A percentile compares a stretch with the other conserved stretches of the same genome.
These are phyloP conservation scores for Nestor notabilis DNA, from an alignment of 2,113 vertebrate species.

Conservation along the genomic window DNA sequence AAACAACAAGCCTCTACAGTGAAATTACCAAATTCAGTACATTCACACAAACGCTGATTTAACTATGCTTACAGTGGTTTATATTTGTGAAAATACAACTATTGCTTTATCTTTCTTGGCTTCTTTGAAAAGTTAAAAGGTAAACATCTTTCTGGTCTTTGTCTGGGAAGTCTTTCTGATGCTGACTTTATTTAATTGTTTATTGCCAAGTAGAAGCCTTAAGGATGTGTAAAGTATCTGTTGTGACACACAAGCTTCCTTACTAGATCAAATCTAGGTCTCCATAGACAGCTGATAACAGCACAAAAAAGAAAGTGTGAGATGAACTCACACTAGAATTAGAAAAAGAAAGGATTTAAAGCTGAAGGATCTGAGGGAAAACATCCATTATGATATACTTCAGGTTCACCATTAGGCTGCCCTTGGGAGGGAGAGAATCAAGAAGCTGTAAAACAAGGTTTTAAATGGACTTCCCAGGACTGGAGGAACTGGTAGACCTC, in stretches of 20 bases:
- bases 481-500: neutral
- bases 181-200: conserved; percentile 52
- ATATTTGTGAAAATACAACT: conserved; percentile 25
- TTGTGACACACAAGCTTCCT: neutral
- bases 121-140: conserved; percentile 44
- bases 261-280: conserved; percentile 35
- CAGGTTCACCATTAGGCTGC: conserved; percentile 32
- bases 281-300: neutral
- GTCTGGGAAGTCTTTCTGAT: conserved; percentile 15
- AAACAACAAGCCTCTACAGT: neutral
- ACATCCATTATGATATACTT: neutral
- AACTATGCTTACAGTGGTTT: neutral
- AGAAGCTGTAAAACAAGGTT: neutral
- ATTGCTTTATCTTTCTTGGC: conserved; percentile 31
- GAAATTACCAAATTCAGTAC: conserved; percentile 32
- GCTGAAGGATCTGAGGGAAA: conserved; percentile 28
- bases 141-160: neutral
- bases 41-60: neutral
- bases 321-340: conserved; percentile 25
- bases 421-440: neutral
- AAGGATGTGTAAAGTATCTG: conserved; percentile 43
- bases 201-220: conserved; percentile 32
- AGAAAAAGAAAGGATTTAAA: conserved; percentile 48
- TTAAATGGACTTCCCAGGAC: neutral
- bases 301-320: neutral